phyloP scores from a whole-genome alignment of 2,888 invertebrate species.

The Macaria notata region DNA sequence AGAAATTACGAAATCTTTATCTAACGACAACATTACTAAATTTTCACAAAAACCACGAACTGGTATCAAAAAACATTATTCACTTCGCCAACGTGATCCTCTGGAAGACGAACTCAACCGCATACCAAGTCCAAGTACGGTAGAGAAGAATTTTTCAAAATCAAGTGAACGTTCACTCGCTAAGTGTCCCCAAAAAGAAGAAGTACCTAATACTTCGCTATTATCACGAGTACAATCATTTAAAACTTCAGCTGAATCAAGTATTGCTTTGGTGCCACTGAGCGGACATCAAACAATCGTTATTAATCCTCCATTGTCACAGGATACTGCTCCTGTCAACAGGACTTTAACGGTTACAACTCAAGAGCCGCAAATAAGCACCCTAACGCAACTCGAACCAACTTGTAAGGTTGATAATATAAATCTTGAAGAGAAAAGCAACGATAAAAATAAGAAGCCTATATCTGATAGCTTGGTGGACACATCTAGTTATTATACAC shows the following conservation, averaged over 20 bases:
- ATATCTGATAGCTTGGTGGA: constrained; percentile 47
- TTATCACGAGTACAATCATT: constrained; percentile 73
- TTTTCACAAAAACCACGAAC: constrained; percentile 50
- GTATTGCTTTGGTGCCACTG: constrained; percentile 71
- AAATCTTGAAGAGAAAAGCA: constrained; percentile 29
- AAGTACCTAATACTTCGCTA: constrained; percentile 59
- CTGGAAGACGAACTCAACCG: constrained; percentile 60
- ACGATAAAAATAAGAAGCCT: constrained; percentile 38
- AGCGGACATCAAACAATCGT: constrained; percentile 81
- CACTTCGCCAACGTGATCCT: constrained; percentile 74
- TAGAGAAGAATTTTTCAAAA: constrained; percentile 51
- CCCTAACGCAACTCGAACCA: constrained; percentile 28
- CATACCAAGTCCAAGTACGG: constrained; percentile 66
- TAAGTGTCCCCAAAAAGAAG: constrained; percentile 46
- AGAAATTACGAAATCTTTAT: constrained; percentile 61
- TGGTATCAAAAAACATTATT: constrained; percentile 75
- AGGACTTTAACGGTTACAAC: constrained; percentile 20
- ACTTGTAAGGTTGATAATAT: constrained; percentile 22
- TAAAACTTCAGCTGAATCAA: constrained; percentile 74
- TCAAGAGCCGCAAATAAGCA: constrained; percentile 30
- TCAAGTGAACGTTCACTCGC: constrained; percentile 35
- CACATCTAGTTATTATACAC: constrained; percentile 57
- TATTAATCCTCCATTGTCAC: constrained; percentile 68
- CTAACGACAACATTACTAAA: constrained; percentile 66
- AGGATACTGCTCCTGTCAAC: constrained; percentile 40